phyloP scores from a whole-genome alignment of 2,113 vertebrate species.

The Baryphthengus martii region DNA sequence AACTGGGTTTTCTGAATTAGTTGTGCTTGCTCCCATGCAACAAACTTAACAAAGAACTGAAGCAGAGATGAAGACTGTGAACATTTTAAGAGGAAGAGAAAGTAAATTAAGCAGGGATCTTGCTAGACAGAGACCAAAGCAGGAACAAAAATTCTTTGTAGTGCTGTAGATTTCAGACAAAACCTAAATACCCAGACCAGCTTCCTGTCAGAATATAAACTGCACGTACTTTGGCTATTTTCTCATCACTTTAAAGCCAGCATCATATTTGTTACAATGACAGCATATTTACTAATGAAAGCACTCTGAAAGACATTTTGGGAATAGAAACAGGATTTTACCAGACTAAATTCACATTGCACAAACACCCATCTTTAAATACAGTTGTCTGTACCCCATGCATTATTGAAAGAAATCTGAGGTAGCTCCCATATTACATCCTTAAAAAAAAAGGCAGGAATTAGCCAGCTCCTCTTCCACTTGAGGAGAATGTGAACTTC shows the following conservation, averaged over 20 bases:
- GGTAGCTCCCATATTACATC: background rate
- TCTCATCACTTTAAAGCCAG: background rate
- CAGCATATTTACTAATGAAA: background rate
- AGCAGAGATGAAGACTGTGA: background rate
- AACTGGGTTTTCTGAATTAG: background rate
- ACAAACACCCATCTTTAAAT: background rate
- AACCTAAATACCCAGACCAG: background rate
- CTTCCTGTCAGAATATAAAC: background rate
- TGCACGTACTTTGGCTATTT: background rate
- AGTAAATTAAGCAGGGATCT: background rate
- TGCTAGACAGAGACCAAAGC: background rate
- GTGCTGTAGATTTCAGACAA: background rate
- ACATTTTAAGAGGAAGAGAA: background rate
- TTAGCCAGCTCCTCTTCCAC: background rate
- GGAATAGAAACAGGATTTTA: background rate
- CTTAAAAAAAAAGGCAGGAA: background rate
- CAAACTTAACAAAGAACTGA: background rate
- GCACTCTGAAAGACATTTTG: background rate
- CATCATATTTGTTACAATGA: background rate
- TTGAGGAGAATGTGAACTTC: slow-evolving; percentile 16
- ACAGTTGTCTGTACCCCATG: background rate
- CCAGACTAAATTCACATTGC: background rate
- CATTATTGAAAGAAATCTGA: background rate
- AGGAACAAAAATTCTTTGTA: background rate
- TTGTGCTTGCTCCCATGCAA: background rate